Evolutionary conservation across 2,797 vertebrate species (phyloP).

Genomic region (Tarsius wallacei): DNA sequence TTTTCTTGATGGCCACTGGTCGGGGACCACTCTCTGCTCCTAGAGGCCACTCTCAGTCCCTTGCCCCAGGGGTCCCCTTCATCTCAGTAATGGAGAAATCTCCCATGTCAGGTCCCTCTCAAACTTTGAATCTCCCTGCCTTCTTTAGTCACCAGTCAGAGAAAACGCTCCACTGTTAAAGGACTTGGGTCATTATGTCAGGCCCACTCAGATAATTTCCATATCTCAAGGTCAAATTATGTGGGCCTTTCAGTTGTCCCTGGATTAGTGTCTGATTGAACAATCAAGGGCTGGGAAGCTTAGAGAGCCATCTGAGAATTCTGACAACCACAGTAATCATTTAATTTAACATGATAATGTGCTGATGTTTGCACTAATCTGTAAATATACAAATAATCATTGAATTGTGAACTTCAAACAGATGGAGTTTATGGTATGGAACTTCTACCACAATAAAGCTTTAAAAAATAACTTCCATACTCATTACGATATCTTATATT

Average conservation of each 20-base stretch:
- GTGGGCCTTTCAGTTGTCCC: not conserved
- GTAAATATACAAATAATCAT: conserved; percentile 34
- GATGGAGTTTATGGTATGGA: conserved; percentile 2
- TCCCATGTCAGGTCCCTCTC: not conserved
- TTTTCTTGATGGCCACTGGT: not conserved
- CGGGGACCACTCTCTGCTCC: not conserved
- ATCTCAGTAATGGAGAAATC: not conserved
- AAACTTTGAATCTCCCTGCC: not conserved
- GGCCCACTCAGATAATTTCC: not conserved
- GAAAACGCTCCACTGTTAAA: not conserved
- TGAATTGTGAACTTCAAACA: conserved; percentile 45
- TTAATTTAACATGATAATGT: conserved; percentile 21
- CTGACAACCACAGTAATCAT: not conserved
- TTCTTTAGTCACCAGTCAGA: not conserved
- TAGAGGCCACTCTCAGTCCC: not conserved
- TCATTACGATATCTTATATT: not conserved
- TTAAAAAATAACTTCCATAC: not conserved
- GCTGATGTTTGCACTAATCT: not conserved
- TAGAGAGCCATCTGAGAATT: not conserved
- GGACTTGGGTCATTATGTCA: not conserved
- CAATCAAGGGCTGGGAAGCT: not conserved
- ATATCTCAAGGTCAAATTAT: not conserved
- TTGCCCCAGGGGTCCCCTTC: rapidly evolving
- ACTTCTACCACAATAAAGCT: not conserved
- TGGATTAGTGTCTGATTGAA: not conserved